Percentiles rank a stretch among this genome's conserved stretches.
These are phyloP conservation scores for Sylvia borin DNA, from an alignment of 2,797 vertebrate genomes.

Conservation along the genomic window DNA sequence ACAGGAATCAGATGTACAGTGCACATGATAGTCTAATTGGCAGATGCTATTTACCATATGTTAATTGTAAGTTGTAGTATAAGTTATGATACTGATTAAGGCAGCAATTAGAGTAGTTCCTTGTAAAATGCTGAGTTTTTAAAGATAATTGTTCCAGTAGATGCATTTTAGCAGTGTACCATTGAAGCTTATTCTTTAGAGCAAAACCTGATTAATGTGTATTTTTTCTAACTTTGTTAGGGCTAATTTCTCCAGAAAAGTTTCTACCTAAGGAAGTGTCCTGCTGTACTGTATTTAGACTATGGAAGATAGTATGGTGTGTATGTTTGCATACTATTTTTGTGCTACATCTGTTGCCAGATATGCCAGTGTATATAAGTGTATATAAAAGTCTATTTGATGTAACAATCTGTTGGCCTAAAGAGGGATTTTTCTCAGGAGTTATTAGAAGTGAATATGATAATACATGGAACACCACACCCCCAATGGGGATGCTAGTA, in stretches of 20 bases:
- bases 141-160: neutral
- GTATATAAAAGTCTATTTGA: neutral
- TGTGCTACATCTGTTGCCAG: neutral
- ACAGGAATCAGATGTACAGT: slow-evolving; percentile 64
- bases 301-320: neutral
- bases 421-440: neutral
- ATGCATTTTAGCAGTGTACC: neutral
- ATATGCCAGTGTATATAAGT: neutral
- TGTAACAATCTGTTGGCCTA: neutral
- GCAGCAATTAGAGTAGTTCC: slow-evolving; percentile 22
- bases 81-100: neutral
- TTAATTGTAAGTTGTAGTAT: slow-evolving; percentile 39
- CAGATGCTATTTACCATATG: slow-evolving; percentile 38
- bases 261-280: neutral
- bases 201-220: neutral
- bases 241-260: neutral
- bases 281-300: neutral
- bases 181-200: neutral
- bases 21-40: slow-evolving; percentile 53
- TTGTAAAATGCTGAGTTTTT: neutral
- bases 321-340: neutral
- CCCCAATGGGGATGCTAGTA: neutral
- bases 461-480: neutral
- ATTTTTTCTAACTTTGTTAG: neutral
- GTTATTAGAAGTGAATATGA: neutral